Evolutionary conservation across 1,140 invertebrate genomes (phyloP).

Genomic region (Probaryconus sp.): DNA sequence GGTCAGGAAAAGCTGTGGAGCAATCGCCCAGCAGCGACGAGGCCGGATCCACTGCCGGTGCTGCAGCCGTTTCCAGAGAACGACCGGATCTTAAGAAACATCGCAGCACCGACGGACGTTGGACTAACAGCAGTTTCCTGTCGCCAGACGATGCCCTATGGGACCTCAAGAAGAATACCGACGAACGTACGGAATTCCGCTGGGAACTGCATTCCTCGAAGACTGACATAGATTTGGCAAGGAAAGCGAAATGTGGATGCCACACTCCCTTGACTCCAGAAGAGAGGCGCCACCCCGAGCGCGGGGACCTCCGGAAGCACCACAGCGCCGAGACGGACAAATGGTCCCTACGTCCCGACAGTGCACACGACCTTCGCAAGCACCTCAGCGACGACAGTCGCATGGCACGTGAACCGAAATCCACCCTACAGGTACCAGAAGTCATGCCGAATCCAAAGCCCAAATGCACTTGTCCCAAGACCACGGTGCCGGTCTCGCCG

Average conservation of each 20-base stretch:
- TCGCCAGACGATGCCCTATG: slow-evolving; percentile 73
- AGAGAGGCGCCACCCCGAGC: slow-evolving; percentile 66
- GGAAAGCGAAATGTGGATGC: slow-evolving; percentile 67
- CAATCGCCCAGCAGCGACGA: slow-evolving; percentile 60
- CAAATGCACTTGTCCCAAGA: slow-evolving; percentile 73
- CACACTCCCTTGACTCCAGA: slow-evolving; percentile 69
- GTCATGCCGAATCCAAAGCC: slow-evolving; percentile 72
- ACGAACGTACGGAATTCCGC: slow-evolving; percentile 71
- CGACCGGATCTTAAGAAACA: slow-evolving; percentile 63
- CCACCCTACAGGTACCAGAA: slow-evolving; percentile 72
- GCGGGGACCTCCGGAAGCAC: slow-evolving; percentile 73
- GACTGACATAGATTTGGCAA: slow-evolving; percentile 71
- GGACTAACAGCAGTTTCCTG: slow-evolving; percentile 67
- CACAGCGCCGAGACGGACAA: slow-evolving; percentile 76
- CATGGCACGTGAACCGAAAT: slow-evolving; percentile 68
- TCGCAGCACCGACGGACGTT: slow-evolving; percentile 64
- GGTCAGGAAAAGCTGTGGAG: slow-evolving; percentile 41
- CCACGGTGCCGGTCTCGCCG: slow-evolving; percentile 62
- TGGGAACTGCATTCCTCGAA: slow-evolving; percentile 74
- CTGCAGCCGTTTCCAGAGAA: slow-evolving; percentile 7
- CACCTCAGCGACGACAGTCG: slow-evolving; percentile 75
- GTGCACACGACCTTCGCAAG: slow-evolving; percentile 71
- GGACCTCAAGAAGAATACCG: slow-evolving; percentile 67
- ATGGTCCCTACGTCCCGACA: slow-evolving; percentile 67
- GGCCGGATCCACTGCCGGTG: slow-evolving; percentile 28